Evolutionary conservation across 2,113 vertebrate species (phyloP).

Genomic region (Dendrocopos noguchii): DNA sequence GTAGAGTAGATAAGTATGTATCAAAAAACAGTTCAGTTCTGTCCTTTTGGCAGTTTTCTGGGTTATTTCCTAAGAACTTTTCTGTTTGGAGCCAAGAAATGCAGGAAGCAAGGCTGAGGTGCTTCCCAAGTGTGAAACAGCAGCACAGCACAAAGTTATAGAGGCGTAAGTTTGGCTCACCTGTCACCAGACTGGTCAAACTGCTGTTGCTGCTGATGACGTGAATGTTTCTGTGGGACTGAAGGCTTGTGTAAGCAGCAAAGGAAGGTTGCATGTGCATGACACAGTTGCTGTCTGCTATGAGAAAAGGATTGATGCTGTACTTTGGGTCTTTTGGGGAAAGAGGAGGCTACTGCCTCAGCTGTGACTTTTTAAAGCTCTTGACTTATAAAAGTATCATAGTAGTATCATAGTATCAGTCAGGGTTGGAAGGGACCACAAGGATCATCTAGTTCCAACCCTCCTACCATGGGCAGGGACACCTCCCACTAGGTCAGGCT

Average conservation of each 20-base stretch:
- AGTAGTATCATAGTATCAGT: too few species aligned
- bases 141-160: neutral
- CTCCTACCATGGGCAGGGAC: too few species aligned
- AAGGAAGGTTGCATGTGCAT: too few species aligned
- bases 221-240: neutral
- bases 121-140: neutral
- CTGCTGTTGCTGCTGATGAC: neutral
- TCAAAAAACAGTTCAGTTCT: neutral
- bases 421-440: too few species aligned
- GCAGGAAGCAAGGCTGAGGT: neutral
- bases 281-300: neutral
- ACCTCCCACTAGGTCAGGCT: too few species aligned
- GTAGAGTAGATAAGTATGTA: neutral
- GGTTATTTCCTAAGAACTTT: neutral
- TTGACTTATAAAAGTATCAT: neutral
- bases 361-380: neutral
- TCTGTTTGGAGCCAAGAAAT: neutral
- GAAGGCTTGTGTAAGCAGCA: neutral
- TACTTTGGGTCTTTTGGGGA: neutral
- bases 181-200: neutral
- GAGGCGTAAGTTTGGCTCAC: neutral
- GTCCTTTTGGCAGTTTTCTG: neutral
- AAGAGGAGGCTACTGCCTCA: neutral
- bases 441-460: too few species aligned
- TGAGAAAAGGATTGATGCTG: neutral